Conservation (phyloP, 2,888 invertebrate species). For the Drosophila siamana region DNA sequence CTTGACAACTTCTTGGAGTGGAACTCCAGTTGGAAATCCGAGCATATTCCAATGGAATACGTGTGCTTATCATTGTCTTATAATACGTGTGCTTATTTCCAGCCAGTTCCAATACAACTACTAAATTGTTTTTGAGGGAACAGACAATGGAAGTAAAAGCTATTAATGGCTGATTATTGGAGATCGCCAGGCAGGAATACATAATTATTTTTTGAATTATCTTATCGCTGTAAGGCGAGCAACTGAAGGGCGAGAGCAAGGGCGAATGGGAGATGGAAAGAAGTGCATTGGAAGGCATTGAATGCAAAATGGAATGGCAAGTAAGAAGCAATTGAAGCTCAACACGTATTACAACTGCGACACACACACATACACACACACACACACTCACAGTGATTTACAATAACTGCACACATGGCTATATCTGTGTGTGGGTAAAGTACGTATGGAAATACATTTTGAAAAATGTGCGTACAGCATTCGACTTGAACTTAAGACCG, state of each 20-base stretch:
- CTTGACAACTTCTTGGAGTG: conserved; percentile 6
- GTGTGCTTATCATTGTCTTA: conserved; percentile 3
- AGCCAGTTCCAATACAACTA: no score
- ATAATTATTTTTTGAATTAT: no score
- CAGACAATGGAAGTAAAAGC: no score
- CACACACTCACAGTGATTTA: neutral
- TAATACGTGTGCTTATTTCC: neutral
- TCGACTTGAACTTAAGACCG: conserved; percentile 36
- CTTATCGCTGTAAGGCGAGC: no score
- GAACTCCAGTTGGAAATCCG: conserved; percentile 6
- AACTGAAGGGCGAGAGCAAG: no score
- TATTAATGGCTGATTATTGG: no score
- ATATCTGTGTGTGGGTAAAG: neutral
- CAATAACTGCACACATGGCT: neutral
- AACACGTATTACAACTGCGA: neutral
- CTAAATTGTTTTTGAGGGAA: no score
- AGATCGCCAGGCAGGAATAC: no score
- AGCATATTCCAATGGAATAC: neutral
- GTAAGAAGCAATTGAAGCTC: neutral
- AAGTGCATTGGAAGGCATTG: no score
- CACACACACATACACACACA: neutral
- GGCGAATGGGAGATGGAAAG: no score
- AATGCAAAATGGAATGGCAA: neutral
- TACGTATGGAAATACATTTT: conserved; percentile 3
- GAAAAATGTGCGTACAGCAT: conserved; percentile 21